phyloP scores from a whole-genome alignment of 2,797 vertebrate genomes.

The Kryptolebias ocellatus region DNA sequence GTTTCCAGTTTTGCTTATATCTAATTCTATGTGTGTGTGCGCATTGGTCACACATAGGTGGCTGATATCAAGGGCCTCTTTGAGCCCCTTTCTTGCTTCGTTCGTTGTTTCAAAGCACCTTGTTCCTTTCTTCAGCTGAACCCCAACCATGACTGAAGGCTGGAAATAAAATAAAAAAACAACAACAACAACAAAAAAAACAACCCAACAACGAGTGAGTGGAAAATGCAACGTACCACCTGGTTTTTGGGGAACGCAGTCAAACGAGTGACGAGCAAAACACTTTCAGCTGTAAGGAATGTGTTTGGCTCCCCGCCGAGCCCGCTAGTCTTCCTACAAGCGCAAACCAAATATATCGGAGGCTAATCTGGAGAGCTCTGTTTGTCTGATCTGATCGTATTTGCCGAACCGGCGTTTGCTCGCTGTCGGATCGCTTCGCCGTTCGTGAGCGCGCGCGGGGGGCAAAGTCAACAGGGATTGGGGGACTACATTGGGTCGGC shows the following conservation, averaged over 20 bases:
- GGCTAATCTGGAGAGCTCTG: conserved; percentile 13
- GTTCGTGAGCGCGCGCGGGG: not conserved
- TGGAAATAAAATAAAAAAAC: conserved; percentile 46
- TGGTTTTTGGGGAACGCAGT: not conserved
- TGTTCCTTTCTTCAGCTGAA: conserved; percentile 48
- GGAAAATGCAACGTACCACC: conserved; percentile 42
- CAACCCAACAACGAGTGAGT: conserved; percentile 8
- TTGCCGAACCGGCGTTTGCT: conserved; percentile 9
- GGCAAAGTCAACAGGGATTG: conserved; percentile 49
- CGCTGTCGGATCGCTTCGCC: conserved; percentile 11
- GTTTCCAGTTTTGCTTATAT: conserved; percentile 21
- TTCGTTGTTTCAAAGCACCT: conserved; percentile 80
- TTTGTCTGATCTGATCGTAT: conserved; percentile 19
- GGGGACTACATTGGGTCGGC: conserved; percentile 63
- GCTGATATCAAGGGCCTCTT: conserved; percentile 76
- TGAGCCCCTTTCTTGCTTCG: conserved; percentile 74
- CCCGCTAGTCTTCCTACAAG: too few relatives aligned
- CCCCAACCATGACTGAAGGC: conserved; percentile 55
- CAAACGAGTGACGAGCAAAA: conserved; percentile 1
- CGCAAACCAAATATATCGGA: conserved; percentile 18
- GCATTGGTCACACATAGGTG: conserved; percentile 47
- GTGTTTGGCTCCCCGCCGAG: not conserved
- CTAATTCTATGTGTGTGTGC: conserved; percentile 38
- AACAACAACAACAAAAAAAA: conserved; percentile 21
- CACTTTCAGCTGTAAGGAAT: not conserved